These are phyloP conservation scores for Calliopsis andreniformis DNA, from an alignment of 1,140 invertebrate species.

Conservation along the genomic window DNA sequence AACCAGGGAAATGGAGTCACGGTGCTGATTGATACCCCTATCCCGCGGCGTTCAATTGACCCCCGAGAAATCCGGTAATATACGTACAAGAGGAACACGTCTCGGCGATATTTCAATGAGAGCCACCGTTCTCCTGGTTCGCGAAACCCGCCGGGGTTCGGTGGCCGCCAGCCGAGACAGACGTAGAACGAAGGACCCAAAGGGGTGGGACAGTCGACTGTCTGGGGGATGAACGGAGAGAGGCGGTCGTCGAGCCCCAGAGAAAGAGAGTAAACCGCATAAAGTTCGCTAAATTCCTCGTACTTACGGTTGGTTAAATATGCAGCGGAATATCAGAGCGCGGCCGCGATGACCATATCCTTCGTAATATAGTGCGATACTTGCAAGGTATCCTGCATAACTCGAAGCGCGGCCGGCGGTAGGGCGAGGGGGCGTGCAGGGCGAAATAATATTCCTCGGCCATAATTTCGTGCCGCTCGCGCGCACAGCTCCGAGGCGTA, in stretches of 20 bases:
- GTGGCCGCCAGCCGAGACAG: background rate
- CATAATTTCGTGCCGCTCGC: constrained; percentile 60
- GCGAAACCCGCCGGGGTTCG: background rate
- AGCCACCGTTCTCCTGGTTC: background rate
- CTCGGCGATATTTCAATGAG: constrained; percentile 25
- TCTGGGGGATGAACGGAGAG: no score
- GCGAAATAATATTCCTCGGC: constrained; percentile 64
- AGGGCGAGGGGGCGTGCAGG: constrained; percentile 24
- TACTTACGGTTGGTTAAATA: constrained; percentile 64
- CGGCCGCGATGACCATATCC: constrained; percentile 58
- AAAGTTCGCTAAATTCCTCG: constrained; percentile 56
- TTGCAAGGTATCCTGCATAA: constrained; percentile 60
- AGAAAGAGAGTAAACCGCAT: constrained; percentile 13
- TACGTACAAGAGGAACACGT: constrained; percentile 7
- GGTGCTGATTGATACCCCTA: constrained; percentile 28
- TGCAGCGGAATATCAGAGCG: constrained; percentile 59
- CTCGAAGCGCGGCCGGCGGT: constrained; percentile 45
- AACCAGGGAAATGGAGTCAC: background rate
- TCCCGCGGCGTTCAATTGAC: constrained; percentile 24
- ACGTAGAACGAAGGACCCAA: no score
- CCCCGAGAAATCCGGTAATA: constrained; percentile 28
- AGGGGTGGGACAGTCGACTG: no score
- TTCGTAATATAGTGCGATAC: constrained; percentile 60
- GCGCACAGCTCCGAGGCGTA: constrained; percentile 45
- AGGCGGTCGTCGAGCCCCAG: background rate